Base-by-base conservation (phyloP, 1,140 invertebrate species). In the Hycleus phaleratus region DNA sequence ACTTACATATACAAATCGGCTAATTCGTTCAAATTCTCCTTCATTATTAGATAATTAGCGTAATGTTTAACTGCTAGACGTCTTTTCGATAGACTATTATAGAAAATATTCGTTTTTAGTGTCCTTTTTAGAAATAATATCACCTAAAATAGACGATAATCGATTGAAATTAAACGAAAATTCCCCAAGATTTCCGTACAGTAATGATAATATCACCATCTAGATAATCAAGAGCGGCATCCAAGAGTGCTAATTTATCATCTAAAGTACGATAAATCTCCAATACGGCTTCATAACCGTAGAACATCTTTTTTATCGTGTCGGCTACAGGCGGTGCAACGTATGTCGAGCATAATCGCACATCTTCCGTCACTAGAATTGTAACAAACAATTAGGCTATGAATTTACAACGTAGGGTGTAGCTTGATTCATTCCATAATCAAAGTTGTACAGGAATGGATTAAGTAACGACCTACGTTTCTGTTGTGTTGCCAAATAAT, bases 201-300 rank as follows among this genome's bases (percentile, higher is more conserved):
- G 56, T 61, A 43, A 67, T 56, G 46, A 71, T 71, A 49, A 70
- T 48, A 64, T 70, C 63, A 12, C 64, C 69, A 63, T 71, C 68
- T 49, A 46, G 54, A 39, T 60, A 65, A 9, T 65, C 58, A 43
- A 68, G n/a, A 38, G 68, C 65, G 58, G 60, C 50, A 60, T 70
- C 62, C 12, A 71, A 49, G 4, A 71, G 54, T 32, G 57, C 47
- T 26, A 68, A 12, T 61, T 71, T 71, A 49, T 70, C 59, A 38
- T 59, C 54, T 42, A 68, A 61, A 26, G 52, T 63, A 45, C 62
- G 55, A 56, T 66, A 70, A 45, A 45, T 38, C 46, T 62, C 50
- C 9, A 71, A 46, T 18, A 50, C 42, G 47, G 60, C 65, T 49
- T 60, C 63, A 32, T 63, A 46, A 0, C 64, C 68, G 45, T 53